Percentiles rank a stretch among this genome's conserved stretches.
Evolutionary conservation across 2,888 invertebrate genomes (phyloP).

Genomic region (Lochmaea crataegi): DNA sequence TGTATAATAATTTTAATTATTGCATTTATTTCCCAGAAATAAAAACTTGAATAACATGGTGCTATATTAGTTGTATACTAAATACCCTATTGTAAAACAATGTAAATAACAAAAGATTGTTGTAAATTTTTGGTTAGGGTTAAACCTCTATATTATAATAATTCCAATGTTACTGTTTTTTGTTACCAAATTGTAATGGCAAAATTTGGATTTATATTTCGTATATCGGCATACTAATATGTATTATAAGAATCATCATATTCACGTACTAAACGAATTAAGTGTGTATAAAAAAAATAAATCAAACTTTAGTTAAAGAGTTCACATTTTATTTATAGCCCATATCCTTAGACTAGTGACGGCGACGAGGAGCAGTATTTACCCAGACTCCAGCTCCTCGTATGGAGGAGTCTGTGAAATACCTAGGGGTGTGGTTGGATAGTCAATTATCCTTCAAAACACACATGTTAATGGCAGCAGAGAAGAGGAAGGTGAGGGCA

Average conservation of each 20-base stretch:
- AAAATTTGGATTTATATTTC: conserved; percentile 43
- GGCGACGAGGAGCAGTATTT: no score
- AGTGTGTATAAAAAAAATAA: conserved; percentile 29
- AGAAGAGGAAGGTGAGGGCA: no score
- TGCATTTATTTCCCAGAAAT: conserved; percentile 29
- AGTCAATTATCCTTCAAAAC: no score
- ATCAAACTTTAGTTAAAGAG: conserved; percentile 14
- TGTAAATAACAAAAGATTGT: conserved; percentile 55
- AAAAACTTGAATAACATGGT: conserved; percentile 48
- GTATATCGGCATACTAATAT: conserved; percentile 28
- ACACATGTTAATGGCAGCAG: no score
- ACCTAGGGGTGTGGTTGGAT: no score
- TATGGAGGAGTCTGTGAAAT: no score
- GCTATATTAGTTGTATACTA: conserved; percentile 52
- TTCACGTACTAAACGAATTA: conserved; percentile 29
- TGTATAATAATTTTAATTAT: conserved; percentile 26
- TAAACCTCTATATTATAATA: conserved; percentile 31
- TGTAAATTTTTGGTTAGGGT: conserved; percentile 53
- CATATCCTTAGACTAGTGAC: background rate
- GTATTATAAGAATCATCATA: conserved; percentile 26
- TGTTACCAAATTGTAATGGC: conserved; percentile 45
- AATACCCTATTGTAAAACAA: conserved; percentile 49
- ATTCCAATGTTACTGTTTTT: conserved; percentile 39
- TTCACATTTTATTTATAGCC: background rate
- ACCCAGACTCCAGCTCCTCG: no score